Conservation (phyloP, 2,113 vertebrate genomes). For the Takifugu bimaculatus region DNA sequence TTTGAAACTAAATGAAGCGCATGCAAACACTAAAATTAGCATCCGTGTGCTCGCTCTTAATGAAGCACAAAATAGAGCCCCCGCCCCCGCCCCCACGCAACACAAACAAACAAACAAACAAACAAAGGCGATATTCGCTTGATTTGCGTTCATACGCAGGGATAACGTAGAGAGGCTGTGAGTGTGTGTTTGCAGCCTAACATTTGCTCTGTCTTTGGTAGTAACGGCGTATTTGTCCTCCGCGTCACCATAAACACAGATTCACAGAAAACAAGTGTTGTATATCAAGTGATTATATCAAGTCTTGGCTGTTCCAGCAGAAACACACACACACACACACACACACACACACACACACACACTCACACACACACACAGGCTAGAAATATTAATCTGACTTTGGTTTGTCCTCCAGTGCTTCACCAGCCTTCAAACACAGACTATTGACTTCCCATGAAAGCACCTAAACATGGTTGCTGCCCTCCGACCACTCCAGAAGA, state of each 20-base stretch:
- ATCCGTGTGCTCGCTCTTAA: no score
- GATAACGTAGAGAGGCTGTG: no score
- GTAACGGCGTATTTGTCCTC: not conserved
- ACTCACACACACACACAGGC: slow-evolving; percentile 15
- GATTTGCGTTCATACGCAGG: no score
- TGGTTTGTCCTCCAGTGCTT: slow-evolving; percentile 44
- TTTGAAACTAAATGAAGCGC: no score
- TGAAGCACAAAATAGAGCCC: no score
- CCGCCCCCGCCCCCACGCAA: no score
- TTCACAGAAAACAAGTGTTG: slow-evolving; percentile 12
- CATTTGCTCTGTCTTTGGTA: not conserved
- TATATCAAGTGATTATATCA: slow-evolving; percentile 9
- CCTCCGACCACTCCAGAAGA: slow-evolving; percentile 53
- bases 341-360: not conserved
- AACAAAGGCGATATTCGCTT: no score
- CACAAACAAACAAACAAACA: no score
- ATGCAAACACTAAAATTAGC: no score
- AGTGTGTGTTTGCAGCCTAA: not conserved
- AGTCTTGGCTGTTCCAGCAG: not conserved
- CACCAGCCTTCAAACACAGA: slow-evolving; percentile 16
- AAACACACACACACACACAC: no score
- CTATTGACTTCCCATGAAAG: slow-evolving; percentile 43
- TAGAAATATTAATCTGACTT: slow-evolving; percentile 46
- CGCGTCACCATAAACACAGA: slow-evolving; percentile 2
- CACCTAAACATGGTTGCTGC: slow-evolving; percentile 32